phyloP scores from a whole-genome alignment of 2,113 vertebrate genomes.

The Ictidomys tridecemlineatus region DNA sequence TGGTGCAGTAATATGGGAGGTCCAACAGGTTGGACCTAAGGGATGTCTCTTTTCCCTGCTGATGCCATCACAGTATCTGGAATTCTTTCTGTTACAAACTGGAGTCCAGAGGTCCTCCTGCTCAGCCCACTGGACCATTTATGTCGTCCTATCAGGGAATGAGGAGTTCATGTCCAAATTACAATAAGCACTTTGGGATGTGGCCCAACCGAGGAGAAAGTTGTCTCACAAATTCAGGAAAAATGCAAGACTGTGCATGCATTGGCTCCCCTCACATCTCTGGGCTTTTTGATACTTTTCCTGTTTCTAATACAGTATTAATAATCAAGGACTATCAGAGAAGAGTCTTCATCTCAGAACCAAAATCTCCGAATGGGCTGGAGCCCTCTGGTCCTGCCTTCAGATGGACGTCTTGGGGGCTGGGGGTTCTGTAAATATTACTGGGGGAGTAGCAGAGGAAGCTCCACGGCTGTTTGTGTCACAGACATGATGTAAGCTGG shows the following conservation, averaged over 20 bases:
- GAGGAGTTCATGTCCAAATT: neutral
- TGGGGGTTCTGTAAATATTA: constrained; percentile 62
- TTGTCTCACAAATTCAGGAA: neutral
- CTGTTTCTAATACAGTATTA: neutral
- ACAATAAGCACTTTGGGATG: neutral
- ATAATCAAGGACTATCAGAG: neutral
- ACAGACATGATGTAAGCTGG: constrained; percentile 69
- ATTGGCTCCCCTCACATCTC: neutral
- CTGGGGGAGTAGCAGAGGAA: constrained; percentile 71
- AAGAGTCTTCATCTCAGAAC: neutral
- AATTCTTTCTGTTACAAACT: neutral
- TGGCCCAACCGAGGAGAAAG: neutral
- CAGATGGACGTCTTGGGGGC: constrained; percentile 53
- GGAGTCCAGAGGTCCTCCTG: neutral
- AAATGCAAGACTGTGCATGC: neutral
- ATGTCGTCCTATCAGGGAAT: neutral
- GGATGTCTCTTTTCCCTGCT: neutral
- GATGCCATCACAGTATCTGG: neutral
- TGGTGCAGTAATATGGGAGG: constrained; percentile 37
- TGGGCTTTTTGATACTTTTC: neutral
- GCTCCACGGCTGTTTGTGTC: constrained; percentile 69
- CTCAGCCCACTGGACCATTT: neutral
- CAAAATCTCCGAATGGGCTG: neutral
- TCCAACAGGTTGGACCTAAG: constrained; percentile 39
- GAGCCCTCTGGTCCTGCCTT: constrained; percentile 3